Conservation (phyloP, 2,113 vertebrate genomes). For the Hepsetus odoe region DNA sequence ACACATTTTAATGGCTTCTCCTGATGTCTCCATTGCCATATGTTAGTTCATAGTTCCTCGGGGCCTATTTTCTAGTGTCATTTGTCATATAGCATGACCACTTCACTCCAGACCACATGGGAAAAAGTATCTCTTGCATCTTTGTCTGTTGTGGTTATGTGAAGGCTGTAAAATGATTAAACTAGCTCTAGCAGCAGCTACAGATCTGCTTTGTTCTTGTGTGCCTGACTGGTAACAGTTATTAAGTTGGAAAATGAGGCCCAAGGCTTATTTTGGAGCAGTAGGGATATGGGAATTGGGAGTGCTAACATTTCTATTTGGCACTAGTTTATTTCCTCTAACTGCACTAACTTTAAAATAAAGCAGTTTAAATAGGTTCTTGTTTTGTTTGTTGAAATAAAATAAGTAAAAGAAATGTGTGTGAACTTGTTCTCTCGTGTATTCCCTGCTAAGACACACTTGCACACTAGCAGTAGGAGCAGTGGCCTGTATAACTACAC, state of each 20-base stretch:
- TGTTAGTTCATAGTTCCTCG: conserved; percentile 15
- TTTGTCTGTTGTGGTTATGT: neutral
- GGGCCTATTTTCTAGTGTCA: conserved; percentile 1
- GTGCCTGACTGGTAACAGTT: neutral
- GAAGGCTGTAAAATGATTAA: conserved; percentile 18
- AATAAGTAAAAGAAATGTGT: too few species aligned
- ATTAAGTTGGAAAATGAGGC: conserved; percentile 14
- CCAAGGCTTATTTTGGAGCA: neutral
- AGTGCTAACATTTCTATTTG: too few species aligned
- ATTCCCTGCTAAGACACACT: too few species aligned
- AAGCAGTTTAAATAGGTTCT: too few species aligned
- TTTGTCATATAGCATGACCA: conserved; percentile 18
- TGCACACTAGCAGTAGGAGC: too few species aligned
- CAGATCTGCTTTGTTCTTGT: neutral
- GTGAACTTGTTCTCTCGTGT: too few species aligned
- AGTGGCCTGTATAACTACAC: too few species aligned
- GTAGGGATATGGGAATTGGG: too few species aligned
- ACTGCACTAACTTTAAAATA: too few species aligned
- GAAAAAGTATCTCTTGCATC: neutral
- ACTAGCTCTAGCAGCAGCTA: neutral
- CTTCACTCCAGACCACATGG: neutral
- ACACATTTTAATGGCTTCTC: conserved; percentile 9
- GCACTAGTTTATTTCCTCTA: too few species aligned
- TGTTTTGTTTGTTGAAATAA: too few species aligned
- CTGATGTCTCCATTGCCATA: conserved; percentile 9